Evolutionary conservation across 2,888 invertebrate genomes (phyloP).

Genomic region (Blomia tropicalis): DNA sequence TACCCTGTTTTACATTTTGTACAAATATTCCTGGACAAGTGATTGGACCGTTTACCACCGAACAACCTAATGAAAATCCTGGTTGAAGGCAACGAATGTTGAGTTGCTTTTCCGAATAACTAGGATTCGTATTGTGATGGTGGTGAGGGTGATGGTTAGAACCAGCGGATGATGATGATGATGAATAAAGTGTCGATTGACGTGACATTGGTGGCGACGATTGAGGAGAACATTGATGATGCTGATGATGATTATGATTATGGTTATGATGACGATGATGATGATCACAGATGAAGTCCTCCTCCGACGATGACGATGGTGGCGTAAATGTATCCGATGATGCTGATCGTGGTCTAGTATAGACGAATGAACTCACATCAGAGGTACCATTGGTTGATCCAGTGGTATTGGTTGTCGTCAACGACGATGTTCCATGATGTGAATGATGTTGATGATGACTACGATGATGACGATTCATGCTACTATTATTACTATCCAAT

Average conservation of each 20-base stretch:
- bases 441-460: constrained; percentile 18
- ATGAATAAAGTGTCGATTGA: too few relatives aligned
- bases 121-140: too few relatives aligned
- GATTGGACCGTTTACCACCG: constrained; percentile 48
- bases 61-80: constrained; percentile 23
- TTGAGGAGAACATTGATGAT: background rate
- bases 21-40: constrained; percentile 75
- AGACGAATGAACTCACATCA: constrained; percentile 13
- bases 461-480: too few relatives aligned
- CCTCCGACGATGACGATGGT: constrained; percentile 11
- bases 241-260: background rate
- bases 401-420: too few relatives aligned
- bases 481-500: too few relatives aligned
- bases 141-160: too few relatives aligned
- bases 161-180: background rate
- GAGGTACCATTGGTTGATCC: background rate
- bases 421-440: background rate
- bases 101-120: constrained; percentile 42
- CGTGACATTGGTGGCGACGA: background rate
- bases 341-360: constrained; percentile 7
- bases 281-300: background rate
- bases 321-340: constrained; percentile 5
- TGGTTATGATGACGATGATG: too few relatives aligned
- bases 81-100: constrained; percentile 17
- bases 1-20: constrained; percentile 72